Base-by-base conservation (phyloP, 2,888 invertebrate genomes). In the Xylota sylvarum region DNA sequence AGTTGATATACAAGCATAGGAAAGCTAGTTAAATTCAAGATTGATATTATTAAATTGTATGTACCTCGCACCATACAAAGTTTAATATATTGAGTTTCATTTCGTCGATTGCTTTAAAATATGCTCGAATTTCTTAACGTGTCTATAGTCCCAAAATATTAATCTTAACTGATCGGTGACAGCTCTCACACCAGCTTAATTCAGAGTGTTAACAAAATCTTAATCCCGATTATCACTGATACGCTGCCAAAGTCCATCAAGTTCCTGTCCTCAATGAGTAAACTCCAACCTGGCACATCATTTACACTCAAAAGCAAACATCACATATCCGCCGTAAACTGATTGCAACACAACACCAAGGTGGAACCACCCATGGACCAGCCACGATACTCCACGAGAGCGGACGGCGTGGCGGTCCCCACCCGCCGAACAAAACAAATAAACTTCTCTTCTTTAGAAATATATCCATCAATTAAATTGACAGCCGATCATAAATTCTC, bases 381-480 rank as follows among this genome's bases (percentile, higher is more conserved):
- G 37, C 17, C 37, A 55, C n/a, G n/a, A 10, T 46, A 23, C 3
- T 23, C 23, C 3, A 55, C 48, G 40, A 5, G 40, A 3, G 23
- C 23, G 23, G 23, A 1, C 2, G 23, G 37, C 4, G 35, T 5
- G 35, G 10, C 37, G 37, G 52, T 73, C 50, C 12, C 23, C 56
- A 23, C 40, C 72, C 64, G 56, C 17, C 40, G 46, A 40, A 58
- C 65, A 81, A 76, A 85, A 70, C 60, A 76, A 81, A 81, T 67
- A 77, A 69, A 74, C 60, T 65, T 23, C 40, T 46, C 46, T 83
- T 72, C 70, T 64, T 50, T 55, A 17, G 67, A 79, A 73, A 73
- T 67, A 69, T 84, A 62, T 79, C 62, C 82, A 86, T 86, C 86
- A 86, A 82, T 86, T 82, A 86, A 78, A 82, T 69, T 78, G 86